A percentile compares a stretch with the other conserved stretches of the same genome.
Conservation (phyloP, 2,113 vertebrate species). For the Vicugna pacos region DNA sequence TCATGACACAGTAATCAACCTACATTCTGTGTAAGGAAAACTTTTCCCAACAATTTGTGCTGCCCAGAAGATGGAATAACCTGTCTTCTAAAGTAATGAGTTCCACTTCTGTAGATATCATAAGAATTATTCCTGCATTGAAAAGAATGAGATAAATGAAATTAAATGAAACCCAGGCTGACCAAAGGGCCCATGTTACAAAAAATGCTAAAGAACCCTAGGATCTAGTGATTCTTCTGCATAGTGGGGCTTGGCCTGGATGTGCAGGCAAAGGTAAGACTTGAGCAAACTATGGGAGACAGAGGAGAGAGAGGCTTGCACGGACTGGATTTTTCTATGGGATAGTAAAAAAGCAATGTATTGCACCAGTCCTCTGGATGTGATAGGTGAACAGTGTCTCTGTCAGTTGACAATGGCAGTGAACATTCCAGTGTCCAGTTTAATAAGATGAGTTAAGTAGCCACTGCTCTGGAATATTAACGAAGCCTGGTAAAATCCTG, state of each 20-base stretch:
- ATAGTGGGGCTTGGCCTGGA: neutral
- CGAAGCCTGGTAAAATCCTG: neutral
- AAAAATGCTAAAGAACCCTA: neutral
- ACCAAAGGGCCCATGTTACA: neutral
- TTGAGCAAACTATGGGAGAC: neutral
- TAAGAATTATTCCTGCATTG: slow-evolving; percentile 3
- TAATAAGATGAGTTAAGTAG: neutral
- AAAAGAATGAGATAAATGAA: slow-evolving; percentile 25
- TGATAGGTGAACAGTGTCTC: neutral
- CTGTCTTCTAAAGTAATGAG: slow-evolving; percentile 13
- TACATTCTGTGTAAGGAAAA: neutral
- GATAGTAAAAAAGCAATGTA: neutral
- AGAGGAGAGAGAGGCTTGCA: neutral
- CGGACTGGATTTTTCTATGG: neutral
- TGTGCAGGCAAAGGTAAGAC: neutral
- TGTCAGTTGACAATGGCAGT: neutral
- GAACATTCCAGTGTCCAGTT: neutral
- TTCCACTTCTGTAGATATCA: slow-evolving; percentile 3
- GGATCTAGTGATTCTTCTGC: neutral
- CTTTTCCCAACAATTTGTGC: slow-evolving; percentile 42
- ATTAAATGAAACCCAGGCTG: slow-evolving; percentile 25
- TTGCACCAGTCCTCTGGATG: neutral
- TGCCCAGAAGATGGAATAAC: slow-evolving; percentile 29
- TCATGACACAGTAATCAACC: neutral
- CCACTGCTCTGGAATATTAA: neutral